Conservation (phyloP, 2,113 vertebrate genomes). For the Dromaius novaehollandiae region DNA sequence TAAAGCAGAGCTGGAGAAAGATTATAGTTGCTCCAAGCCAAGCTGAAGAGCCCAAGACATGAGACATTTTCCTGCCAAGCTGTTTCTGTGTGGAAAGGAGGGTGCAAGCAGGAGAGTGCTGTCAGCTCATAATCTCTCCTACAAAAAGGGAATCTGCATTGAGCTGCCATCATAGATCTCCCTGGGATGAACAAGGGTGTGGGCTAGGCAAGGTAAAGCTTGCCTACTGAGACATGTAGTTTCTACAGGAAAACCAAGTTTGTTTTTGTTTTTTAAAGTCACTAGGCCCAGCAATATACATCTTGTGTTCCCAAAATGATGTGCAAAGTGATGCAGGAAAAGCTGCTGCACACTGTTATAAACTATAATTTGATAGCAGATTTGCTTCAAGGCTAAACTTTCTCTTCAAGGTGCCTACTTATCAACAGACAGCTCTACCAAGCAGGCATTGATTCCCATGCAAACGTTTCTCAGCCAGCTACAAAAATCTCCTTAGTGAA, state of each 20-base stretch:
- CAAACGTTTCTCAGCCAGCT: neutral
- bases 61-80: neutral
- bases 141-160: neutral
- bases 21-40: neutral
- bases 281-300: neutral
- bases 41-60: neutral
- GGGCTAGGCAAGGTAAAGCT: neutral
- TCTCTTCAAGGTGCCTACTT: neutral
- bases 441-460: neutral
- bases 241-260: neutral
- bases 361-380: neutral
- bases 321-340: neutral
- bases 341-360: neutral
- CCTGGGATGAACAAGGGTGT: neutral
- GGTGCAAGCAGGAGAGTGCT: neutral
- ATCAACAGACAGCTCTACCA: neutral
- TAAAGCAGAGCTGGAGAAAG: neutral
- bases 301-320: neutral
- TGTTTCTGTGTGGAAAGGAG: neutral
- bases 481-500: neutral
- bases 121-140: neutral
- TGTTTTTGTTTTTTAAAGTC: neutral
- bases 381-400: neutral
- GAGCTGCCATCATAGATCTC: neutral
- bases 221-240: neutral